Evolutionary conservation across 2,113 vertebrate species (phyloP).

Genomic region (Clarias gariepinus): DNA sequence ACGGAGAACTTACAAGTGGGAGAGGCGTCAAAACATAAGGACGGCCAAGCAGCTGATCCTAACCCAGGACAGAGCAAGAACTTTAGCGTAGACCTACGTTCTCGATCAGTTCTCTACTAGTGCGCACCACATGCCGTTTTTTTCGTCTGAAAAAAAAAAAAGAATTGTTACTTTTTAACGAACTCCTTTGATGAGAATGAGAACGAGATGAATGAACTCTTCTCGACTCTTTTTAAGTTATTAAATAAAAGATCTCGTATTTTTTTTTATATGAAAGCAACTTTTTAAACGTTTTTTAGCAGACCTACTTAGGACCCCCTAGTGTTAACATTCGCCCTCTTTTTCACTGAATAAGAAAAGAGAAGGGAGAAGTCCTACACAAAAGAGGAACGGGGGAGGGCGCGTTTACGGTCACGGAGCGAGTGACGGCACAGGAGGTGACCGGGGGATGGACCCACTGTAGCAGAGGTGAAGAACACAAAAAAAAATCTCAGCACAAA

Average conservation of each 20-base stretch:
- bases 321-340: conserved; percentile 21
- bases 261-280: neutral
- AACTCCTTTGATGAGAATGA: neutral
- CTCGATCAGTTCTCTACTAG: too few relatives aligned
- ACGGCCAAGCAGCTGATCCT: neutral
- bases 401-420: conserved; percentile 35
- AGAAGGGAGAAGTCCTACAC: conserved; percentile 1
- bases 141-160: neutral
- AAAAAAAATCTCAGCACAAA: neutral
- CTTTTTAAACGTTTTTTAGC: too few relatives aligned
- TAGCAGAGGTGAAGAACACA: neutral
- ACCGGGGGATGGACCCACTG: conserved; percentile 32
- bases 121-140: neutral
- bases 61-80: neutral
- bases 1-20: neutral
- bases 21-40: neutral
- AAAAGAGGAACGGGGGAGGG: conserved; percentile 35
- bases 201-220: neutral
- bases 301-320: conserved; percentile 6
- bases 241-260: neutral
- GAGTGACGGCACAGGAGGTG: conserved; percentile 47
- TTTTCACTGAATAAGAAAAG: conserved; percentile 49
- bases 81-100: neutral
- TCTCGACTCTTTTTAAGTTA: neutral
- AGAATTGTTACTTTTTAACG: neutral